Evolutionary conservation across 2,888 invertebrate genomes (phyloP), one percentile per base, ranked within the genome.

Genomic region (Scrobipalpa atriplicella): DNA sequence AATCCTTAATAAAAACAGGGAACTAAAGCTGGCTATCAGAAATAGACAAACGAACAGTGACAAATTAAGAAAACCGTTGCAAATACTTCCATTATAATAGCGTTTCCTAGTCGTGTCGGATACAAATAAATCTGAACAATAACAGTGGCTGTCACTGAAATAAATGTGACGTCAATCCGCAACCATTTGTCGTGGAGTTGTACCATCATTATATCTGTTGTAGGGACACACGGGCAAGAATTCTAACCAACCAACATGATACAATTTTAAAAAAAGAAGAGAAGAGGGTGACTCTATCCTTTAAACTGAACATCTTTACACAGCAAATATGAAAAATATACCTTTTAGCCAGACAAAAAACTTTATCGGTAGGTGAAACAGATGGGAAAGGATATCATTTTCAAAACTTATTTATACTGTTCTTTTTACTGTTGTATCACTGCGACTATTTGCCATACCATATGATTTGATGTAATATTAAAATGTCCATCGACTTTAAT

Each of bases 91-190:
- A 85, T 86, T 86, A 85, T 88, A 89, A 86, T 84, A 80, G 82
- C 79, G 84, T 89, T 88, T 87, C 85, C 87, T 81, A 78, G 80
- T 83, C 73, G 77, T 78, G 86, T 86, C 88, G 83, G 85, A 85
- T 84, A 85, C 84, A 87, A 86, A 91, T 90, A 89, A 87, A 90
- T 90, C 88, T 87, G 83, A 80, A 83, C 84, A 82, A 85, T 85
- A 87, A 87, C 84, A 83, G 79, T 74, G 75, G 75, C 84, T 78
- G 88, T 87, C 87, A 83, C 74, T 72, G 77, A 78, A 87, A 90
- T 89, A 88, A 89, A 91, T 91, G 90, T 85, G 83, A 86, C 89
- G 88, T 91, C 90, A 88, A 90, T 90, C 87, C 80, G 78, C 78
- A 76, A 77, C 86, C 87, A 89, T 89, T 89, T 89, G 87, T 86